Conservation (phyloP, 2,888 invertebrate genomes). For the Entomobrya multifasciata region DNA sequence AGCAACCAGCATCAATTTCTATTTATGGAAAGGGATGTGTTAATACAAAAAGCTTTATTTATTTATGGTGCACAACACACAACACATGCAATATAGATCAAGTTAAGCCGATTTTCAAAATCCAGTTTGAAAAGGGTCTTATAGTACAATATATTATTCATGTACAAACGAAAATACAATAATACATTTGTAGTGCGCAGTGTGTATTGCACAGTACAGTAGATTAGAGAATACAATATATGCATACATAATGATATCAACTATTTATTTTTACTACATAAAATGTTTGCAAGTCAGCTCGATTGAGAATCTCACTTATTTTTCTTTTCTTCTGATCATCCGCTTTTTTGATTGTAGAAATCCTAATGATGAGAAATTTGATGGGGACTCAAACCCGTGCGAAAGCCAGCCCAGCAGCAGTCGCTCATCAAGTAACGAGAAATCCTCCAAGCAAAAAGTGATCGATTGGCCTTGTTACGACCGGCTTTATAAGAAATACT, state of each 20-base stretch:
- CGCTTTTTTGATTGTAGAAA: constrained; percentile 84
- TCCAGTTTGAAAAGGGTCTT: not conserved
- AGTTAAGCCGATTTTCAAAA: constrained; percentile 24
- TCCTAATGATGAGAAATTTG: constrained; percentile 91
- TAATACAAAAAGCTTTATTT: not conserved
- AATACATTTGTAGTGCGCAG: not conserved
- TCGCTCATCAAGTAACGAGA: constrained; percentile 75
- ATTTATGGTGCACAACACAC: not conserved
- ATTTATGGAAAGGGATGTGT: too few species aligned
- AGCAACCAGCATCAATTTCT: too few species aligned
- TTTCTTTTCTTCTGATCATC: not conserved
- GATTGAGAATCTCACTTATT: too few species aligned
- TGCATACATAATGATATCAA: too few species aligned
- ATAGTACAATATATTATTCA: not conserved
- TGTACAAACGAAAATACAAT: not conserved
- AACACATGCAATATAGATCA: not conserved
- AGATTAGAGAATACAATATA: too few species aligned
- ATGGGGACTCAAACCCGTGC: constrained; percentile 86
- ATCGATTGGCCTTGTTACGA: constrained; percentile 97
- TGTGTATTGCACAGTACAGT: too few species aligned
- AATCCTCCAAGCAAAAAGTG: constrained; percentile 86
- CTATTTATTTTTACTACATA: too few species aligned
- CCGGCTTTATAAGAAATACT: constrained; percentile 94
- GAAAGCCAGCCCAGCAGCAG: constrained; percentile 67
- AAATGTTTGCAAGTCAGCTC: too few species aligned